phyloP scores from a whole-genome alignment of 2,113 vertebrate genomes.

The Vireo altiloquus region DNA sequence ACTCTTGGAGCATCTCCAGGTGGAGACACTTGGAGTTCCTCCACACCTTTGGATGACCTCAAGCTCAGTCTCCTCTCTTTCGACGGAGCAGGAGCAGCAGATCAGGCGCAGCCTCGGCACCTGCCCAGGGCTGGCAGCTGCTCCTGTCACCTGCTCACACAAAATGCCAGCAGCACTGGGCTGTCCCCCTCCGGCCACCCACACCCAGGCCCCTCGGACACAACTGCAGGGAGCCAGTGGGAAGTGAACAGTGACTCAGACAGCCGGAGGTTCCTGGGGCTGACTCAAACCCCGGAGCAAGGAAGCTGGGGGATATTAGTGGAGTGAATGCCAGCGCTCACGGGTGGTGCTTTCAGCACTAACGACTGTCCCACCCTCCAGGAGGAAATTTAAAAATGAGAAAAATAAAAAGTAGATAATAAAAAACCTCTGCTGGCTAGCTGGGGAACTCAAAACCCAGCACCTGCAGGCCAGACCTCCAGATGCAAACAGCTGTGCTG shows the following conservation, averaged over 20 bases:
- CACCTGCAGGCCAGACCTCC: neutral
- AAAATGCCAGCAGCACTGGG: neutral
- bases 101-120: neutral
- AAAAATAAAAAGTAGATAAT: neutral
- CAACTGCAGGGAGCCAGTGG: neutral
- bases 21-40: neutral
- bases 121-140: neutral
- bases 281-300: neutral
- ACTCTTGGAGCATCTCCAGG: neutral
- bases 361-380: neutral
- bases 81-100: neutral
- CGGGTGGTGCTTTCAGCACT: neutral
- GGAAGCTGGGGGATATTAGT: neutral
- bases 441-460: neutral
- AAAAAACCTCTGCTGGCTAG: neutral
- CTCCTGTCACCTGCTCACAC: neutral
- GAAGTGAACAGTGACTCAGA: neutral
- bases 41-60: neutral
- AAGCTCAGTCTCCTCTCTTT: neutral
- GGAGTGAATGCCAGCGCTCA: neutral
- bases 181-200: neutral
- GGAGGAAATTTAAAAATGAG: neutral
- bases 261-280: neutral
- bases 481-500: neutral
- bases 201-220: fast-evolving